Evolutionary conservation across 2,888 invertebrate species (phyloP), one percentile per base, ranked within the genome.

Genomic region (Tetranychus piercei): DNA sequence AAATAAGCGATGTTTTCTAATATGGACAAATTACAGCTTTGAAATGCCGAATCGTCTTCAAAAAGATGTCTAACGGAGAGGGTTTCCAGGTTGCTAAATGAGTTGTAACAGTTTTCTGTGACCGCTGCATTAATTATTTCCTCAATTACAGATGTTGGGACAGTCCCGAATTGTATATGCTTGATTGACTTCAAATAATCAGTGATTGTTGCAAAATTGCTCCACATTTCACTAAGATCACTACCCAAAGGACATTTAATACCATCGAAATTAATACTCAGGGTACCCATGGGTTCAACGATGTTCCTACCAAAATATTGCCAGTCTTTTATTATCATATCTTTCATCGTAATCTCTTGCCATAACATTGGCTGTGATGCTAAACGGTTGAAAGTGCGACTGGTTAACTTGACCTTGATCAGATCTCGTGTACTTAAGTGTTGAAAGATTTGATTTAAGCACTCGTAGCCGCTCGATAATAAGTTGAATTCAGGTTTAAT

Each of bases 81-180:
- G 11, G 43, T 64, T 55, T 77, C 74, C n/a, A 77, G n/a, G 18
- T 20, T 44, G 9, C 43, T 6, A 73, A 72, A 74, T 44, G 75
- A 75, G 22, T 75, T 74, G 73, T 73, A 72, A 22, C 70, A 44
- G 22, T 75, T 72, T 6, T 74, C 73, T 65, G 71, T 75, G 23
- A 45, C 72, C 11, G 74, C 55, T 23, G 73, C 70, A 23, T 72
- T 71, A 8, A 75, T 23, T 22, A 77, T 22, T 20, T 77, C 74
- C 66, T 77, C 72, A n/a, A 77, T 43, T 8, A 75, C 74, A 73
- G 72, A 76, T 6, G 74, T 66, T 20, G 77, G 75, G 6, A 77
- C 69, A 1, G 73, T 66, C 1, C 77, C 77, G 45, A 77, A 77
- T 45, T 69, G 22, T 4, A 76, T 34, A 6, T 18, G 15, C 22